Percentiles rank a stretch among this genome's conserved stretches.
Conservation (phyloP, 2,797 vertebrate species). For the Intellagama lesueurii region DNA sequence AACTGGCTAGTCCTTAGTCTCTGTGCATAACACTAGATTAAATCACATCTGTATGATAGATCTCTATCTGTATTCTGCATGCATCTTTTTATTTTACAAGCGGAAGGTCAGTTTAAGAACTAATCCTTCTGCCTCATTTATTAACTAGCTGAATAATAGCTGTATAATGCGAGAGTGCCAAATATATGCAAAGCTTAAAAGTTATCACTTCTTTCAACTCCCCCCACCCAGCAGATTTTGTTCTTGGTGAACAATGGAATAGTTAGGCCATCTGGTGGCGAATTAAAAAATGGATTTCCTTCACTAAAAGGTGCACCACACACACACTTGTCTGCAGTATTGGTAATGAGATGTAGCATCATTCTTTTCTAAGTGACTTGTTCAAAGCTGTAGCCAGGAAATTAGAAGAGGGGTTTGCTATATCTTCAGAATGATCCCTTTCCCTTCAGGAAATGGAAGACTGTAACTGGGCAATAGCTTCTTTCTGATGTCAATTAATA, state of each 20-base stretch:
- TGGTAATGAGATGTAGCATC: not conserved
- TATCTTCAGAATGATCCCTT: not conserved
- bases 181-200: conserved; percentile 70
- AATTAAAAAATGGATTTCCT: conserved; percentile 50
- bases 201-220: conserved; percentile 58
- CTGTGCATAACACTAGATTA: not conserved
- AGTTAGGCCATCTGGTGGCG: conserved; percentile 80
- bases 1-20: rapidly evolving
- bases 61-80: conserved; percentile 13
- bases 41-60: conserved; percentile 23
- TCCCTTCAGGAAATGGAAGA: not conserved
- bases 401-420: conserved; percentile 20
- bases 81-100: conserved; percentile 32
- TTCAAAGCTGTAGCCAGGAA: not conserved
- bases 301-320: not conserved
- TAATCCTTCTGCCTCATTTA: conserved; percentile 55
- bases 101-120: conserved; percentile 55
- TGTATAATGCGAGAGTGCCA: conserved; percentile 47
- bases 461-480: not conserved
- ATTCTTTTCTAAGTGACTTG: conserved; percentile 27
- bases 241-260: conserved; percentile 64
- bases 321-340: not conserved
- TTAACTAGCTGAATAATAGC: conserved; percentile 64
- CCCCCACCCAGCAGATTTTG: not conserved
- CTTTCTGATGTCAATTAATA: not conserved